Conservation (phyloP, 2,797 vertebrate genomes). For the Synaphobranchus kaupii region DNA sequence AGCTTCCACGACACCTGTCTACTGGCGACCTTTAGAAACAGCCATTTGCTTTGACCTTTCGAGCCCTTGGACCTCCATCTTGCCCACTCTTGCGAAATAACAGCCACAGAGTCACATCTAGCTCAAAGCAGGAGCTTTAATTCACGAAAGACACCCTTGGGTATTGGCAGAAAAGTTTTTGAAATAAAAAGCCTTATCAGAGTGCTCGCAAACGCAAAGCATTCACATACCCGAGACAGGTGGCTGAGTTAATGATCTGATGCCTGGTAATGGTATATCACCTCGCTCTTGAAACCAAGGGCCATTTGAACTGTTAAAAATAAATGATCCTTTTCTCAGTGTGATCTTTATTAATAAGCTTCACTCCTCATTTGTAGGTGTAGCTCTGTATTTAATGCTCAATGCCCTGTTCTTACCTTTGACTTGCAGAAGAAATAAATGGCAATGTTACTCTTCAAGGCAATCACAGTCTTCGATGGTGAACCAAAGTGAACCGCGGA, state of each 20-base stretch:
- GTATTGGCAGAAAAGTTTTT: not conserved
- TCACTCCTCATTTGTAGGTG: not conserved
- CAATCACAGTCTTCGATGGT: not conserved
- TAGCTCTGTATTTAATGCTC: not conserved
- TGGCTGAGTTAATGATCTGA: constrained; percentile 8
- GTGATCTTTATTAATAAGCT: constrained; percentile 3
- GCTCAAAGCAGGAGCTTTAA: constrained; percentile 7
- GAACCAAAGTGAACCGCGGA: not conserved
- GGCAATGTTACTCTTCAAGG: not conserved
- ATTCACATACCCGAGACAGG: not conserved
- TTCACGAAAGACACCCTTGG: not conserved
- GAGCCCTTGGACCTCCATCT: not conserved
- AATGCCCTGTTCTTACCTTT: not conserved
- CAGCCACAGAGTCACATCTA: not conserved
- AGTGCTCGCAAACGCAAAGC: not conserved
- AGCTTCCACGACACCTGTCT: not conserved
- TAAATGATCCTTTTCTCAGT: constrained; percentile 1
- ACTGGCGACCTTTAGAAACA: not conserved
- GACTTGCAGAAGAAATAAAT: not conserved
- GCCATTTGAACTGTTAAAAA: constrained; percentile 5
- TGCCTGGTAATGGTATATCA: constrained; percentile 3
- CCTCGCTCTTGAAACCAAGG: not conserved
- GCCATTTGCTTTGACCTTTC: too few species aligned
- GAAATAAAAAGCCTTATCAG: not conserved
- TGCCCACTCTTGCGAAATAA: not conserved